Evolutionary conservation across 2,888 invertebrate species (phyloP).

Genomic region (Acanthosepion pharaonis): DNA sequence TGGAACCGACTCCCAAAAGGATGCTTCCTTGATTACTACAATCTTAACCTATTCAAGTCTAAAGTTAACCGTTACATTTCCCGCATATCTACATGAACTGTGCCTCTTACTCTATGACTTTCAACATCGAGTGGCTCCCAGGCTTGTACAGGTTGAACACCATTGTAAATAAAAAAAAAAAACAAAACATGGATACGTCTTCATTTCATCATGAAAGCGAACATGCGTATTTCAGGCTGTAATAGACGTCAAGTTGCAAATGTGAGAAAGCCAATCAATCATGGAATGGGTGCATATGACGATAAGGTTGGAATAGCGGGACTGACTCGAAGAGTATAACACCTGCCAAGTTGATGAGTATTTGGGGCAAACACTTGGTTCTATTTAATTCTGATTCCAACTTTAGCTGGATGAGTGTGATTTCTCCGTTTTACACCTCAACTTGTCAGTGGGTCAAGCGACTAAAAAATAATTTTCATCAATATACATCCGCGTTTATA

Average conservation of each 20-base stretch:
- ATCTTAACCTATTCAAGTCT: no score
- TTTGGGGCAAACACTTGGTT: neutral
- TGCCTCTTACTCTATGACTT: no score
- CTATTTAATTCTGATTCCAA: neutral
- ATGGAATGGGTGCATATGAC: neutral
- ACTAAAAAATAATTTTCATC: neutral
- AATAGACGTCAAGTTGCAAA: conserved; percentile 18
- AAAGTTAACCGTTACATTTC: no score
- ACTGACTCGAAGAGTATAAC: conserved; percentile 4
- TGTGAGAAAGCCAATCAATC: neutral
- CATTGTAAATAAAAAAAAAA: no score
- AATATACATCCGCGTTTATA: neutral
- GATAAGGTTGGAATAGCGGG: neutral
- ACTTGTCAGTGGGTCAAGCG: neutral
- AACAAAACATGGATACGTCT: neutral
- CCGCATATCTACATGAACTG: no score
- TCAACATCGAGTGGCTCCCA: no score
- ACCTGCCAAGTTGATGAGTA: neutral
- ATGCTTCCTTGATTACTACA: no score
- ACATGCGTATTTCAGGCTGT: neutral
- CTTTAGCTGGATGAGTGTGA: neutral
- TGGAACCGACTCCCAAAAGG: no score
- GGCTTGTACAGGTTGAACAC: no score
- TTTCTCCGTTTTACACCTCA: neutral
- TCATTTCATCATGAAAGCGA: neutral